Percentiles rank a stretch among this genome's conserved stretches.
phyloP scores from a whole-genome alignment of 2,888 invertebrate genomes.

The Cloeon dipterum region DNA sequence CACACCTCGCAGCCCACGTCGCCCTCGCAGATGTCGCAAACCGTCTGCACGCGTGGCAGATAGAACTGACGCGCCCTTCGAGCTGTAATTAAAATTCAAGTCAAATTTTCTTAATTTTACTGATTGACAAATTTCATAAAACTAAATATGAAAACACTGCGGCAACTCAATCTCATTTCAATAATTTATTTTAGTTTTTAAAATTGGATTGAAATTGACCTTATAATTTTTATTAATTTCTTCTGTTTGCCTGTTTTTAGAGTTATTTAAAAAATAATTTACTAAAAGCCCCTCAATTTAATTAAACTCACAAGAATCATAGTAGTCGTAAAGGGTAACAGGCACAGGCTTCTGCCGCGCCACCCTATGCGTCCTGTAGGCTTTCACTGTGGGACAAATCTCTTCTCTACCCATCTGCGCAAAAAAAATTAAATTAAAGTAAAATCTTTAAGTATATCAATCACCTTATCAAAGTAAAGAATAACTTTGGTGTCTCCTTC shows the following conservation, averaged over 20 bases:
- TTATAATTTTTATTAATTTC: no score
- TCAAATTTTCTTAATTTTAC: no score
- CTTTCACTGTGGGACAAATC: slow-evolving; percentile 65
- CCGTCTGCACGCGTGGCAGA: slow-evolving; percentile 37
- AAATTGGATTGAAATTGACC: no score
- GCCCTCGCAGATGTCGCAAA: slow-evolving; percentile 66
- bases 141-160: no score
- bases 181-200: no score
- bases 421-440: neutral
- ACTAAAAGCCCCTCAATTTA: neutral
- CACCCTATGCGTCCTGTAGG: slow-evolving; percentile 60
- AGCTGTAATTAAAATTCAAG: no score
- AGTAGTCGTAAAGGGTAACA: slow-evolving; percentile 72
- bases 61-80: slow-evolving; percentile 67
- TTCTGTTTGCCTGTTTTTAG: no score
- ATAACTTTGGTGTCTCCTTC: slow-evolving; percentile 38
- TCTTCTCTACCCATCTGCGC: slow-evolving; percentile 27
- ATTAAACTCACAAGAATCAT: slow-evolving; percentile 59
- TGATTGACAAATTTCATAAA: no score
- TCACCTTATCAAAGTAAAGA: slow-evolving; percentile 47
- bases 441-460: slow-evolving; percentile 7
- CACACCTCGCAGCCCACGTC: slow-evolving; percentile 13
- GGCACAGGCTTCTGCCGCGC: slow-evolving; percentile 69
- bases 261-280: neutral
- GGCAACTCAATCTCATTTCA: no score